Conservation (phyloP, 2,797 vertebrate species). For the Centropyge bicolor region DNA sequence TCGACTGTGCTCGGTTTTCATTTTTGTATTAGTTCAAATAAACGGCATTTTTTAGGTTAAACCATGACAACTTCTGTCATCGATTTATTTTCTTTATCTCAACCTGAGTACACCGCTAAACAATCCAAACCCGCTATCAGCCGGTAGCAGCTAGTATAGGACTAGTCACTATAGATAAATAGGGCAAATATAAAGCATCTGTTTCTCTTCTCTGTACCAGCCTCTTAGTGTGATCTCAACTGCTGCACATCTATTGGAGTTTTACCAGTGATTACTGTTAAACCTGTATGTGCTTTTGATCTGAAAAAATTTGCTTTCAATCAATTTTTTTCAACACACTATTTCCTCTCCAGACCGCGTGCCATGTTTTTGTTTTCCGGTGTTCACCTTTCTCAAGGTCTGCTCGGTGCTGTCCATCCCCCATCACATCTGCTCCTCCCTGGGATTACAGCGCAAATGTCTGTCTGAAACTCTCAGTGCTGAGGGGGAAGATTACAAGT, state of each 20-base stretch:
- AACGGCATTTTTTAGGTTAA: too few relatives aligned
- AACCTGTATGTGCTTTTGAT: not conserved
- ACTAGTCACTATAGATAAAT: too few relatives aligned
- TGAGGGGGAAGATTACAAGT: conserved; percentile 76
- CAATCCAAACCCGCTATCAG: too few relatives aligned
- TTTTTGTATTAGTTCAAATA: too few relatives aligned
- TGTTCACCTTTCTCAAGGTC: conserved; percentile 82
- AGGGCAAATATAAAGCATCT: not conserved
- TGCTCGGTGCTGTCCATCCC: conserved; percentile 69
- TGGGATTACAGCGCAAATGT: conserved; percentile 83
- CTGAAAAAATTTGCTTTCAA: not conserved
- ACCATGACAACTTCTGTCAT: too few relatives aligned
- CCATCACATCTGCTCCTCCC: conserved; percentile 84
- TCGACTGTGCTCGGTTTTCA: too few relatives aligned
- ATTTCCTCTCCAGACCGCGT: not conserved
- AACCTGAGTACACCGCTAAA: too few relatives aligned
- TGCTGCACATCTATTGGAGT: not conserved
- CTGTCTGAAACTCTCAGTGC: conserved; percentile 77
- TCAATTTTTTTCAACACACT: not conserved
- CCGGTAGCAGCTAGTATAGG: too few relatives aligned
- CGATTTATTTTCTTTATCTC: too few relatives aligned
- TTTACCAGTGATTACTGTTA: not conserved
- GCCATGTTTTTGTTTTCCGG: conserved; percentile 34
- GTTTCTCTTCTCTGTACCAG: not conserved
- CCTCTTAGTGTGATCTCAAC: not conserved